Percentiles rank a stretch among this genome's conserved stretches.
phyloP scores from a whole-genome alignment of 1,140 invertebrate genomes.

The Helicorthomorpha holstii region DNA sequence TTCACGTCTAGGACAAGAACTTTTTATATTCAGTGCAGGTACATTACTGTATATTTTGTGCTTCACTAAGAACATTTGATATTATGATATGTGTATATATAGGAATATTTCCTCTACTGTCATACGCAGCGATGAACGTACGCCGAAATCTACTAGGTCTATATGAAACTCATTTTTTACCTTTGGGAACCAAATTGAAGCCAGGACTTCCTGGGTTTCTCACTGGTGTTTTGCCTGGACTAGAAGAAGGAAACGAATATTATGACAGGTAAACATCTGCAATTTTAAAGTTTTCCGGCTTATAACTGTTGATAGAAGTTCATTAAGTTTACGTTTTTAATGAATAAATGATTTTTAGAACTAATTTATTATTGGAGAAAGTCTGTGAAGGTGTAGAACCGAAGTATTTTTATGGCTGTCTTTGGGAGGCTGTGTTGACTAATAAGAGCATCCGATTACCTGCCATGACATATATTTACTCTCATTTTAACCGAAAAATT shows the following conservation, averaged over 20 bases:
- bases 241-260: constrained; percentile 83
- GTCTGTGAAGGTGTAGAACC: constrained; percentile 62
- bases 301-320: no score
- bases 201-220: constrained; percentile 76
- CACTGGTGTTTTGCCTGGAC: constrained; percentile 61
- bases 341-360: constrained; percentile 38
- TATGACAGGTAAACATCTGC: constrained; percentile 44
- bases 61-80: neutral
- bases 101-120: constrained; percentile 77
- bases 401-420: constrained; percentile 65
- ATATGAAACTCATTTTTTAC: constrained; percentile 84
- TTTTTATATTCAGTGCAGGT: constrained; percentile 73
- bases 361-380: constrained; percentile 55
- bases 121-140: constrained; percentile 80
- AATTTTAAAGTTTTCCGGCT: constrained; percentile 11
- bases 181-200: constrained; percentile 55
- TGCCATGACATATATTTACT: constrained; percentile 61
- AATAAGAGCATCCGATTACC: constrained; percentile 69
- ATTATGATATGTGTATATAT: constrained; percentile 12
- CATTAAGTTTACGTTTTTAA: constrained; percentile 11
- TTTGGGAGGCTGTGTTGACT: constrained; percentile 73
- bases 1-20: constrained; percentile 58
- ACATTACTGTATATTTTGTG: constrained; percentile 8
- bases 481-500: constrained; percentile 65
- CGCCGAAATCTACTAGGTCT: constrained; percentile 63